These are phyloP conservation scores for Echinops telfairi DNA, from an alignment of 2,113 vertebrate genomes.

Conservation along the genomic window DNA sequence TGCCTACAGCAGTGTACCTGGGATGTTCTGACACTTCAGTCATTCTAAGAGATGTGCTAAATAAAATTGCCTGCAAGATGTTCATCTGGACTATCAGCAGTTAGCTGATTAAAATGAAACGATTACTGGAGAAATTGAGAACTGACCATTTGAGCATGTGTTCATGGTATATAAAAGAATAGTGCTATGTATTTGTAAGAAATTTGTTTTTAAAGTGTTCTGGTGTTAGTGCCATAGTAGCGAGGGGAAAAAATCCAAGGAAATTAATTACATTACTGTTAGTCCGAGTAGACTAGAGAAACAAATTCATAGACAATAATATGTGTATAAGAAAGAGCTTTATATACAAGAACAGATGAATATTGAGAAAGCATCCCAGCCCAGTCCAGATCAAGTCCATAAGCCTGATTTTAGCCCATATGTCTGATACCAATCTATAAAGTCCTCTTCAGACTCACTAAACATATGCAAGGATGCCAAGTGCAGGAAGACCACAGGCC, in stretches of 20 bases:
- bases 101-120: conserved; percentile 60
- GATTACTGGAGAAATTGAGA: conserved; percentile 42
- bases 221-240: conserved; percentile 19
- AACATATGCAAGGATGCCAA: too few relatives aligned
- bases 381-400: too few relatives aligned
- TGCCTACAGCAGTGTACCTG: conserved; percentile 74
- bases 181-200: background rate
- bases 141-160: conserved; percentile 48
- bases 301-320: too few relatives aligned
- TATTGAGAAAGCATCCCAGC: too few relatives aligned
- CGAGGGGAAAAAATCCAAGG: conserved; percentile 5
- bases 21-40: conserved; percentile 73
- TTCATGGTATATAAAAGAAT: conserved; percentile 20
- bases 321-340: too few relatives aligned
- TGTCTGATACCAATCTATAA: too few relatives aligned
- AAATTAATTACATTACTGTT: background rate
- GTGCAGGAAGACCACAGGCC: too few relatives aligned
- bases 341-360: too few relatives aligned
- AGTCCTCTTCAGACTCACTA: too few relatives aligned
- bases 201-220: conserved; percentile 31
- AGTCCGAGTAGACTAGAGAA: too few relatives aligned
- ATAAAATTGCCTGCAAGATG: conserved; percentile 73
- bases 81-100: conserved; percentile 71
- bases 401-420: too few relatives aligned
- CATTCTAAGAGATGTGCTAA: conserved; percentile 76